A percentile compares a stretch with the other conserved stretches of the same genome.
Conservation (phyloP, 2,888 invertebrate species). For the Ormyrus thymus region DNA sequence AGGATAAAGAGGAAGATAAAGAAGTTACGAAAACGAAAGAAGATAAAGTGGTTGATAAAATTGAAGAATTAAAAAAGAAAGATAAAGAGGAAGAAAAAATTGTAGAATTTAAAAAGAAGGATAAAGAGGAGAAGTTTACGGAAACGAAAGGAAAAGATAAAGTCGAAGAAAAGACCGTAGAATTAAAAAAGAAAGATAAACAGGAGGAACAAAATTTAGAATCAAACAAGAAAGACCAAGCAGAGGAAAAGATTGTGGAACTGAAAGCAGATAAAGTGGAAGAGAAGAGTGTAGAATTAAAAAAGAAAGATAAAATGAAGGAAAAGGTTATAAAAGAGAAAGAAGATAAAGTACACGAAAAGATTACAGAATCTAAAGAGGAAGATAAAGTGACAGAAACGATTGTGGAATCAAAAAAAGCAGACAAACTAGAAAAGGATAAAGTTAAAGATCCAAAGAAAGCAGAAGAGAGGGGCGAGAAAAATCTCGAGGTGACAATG, state of each 20-base stretch:
- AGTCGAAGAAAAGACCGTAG: not conserved
- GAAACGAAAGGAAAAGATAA: not conserved
- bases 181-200: not conserved
- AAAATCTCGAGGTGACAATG: not conserved
- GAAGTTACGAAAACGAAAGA: constrained; percentile 5
- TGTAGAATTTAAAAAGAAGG: not conserved
- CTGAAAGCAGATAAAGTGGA: not conserved
- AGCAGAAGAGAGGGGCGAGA: not conserved
- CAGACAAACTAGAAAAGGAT: not conserved
- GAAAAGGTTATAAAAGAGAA: not conserved
- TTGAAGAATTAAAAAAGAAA: not conserved
- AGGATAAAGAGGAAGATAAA: not conserved
- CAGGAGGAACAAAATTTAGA: not conserved
- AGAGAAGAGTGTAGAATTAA: no score
- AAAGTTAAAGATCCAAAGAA: not conserved
- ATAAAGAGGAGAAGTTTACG: not conserved
- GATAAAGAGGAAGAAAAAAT: not conserved
- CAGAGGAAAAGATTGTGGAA: not conserved
- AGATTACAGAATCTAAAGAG: not conserved
- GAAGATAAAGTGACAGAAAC: not conserved
- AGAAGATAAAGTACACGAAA: not conserved
- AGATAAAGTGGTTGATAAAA: not conserved
- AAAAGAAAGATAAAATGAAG: not conserved
- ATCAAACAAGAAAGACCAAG: not conserved
- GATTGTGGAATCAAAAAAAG: not conserved